Base-by-base conservation (phyloP, 2,797 vertebrate genomes). In the Octomys mimax region DNA sequence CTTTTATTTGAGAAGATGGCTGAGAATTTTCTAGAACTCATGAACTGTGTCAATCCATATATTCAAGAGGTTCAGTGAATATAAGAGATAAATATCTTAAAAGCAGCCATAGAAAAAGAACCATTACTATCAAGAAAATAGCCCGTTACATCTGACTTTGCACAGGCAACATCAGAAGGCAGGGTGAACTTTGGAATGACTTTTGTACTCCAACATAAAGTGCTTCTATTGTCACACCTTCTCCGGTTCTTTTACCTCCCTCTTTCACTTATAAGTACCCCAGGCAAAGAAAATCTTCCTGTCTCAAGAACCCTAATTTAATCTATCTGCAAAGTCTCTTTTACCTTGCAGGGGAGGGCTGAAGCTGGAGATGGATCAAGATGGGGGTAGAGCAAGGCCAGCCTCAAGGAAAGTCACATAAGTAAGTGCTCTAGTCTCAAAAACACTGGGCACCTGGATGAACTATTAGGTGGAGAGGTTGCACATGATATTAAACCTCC, bases 161-260 rank as follows among this genome's bases (percentile, higher is more conserved):
- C 62, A 57, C 3, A 82, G 5, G 31, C 61, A 87, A 81, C 6
- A 86, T n/a, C 0, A 46, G 39, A 90, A 95, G 31, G 84, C 26
- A 71, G 78, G 92, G 62, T 46, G 59, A 92, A 70, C 62, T 24
- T 83, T 95, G 62, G 78, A 91, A 73, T 81, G 10, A 90, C 79
- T 92, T 95, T 89, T 77, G 33, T 81, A 61, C 42, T 75, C 14
- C 70, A 92, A 92, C 19, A 81, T 39, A 93, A 91, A 91, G 49
- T 57, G 39, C 64, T 86, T 66, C 87, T 66, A 18, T 57, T 42
- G 13, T 84, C 31, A 66, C 8, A n/a, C 81, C 46, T 91, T 33
- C 54, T 86, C 59, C 52, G 16, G 89, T 61, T 84, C 59, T 79
- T 26, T 31, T 26, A 31, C 22, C 10, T 14, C 12, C 75, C 77